These are phyloP conservation scores for Hemithea aestivaria DNA, from an alignment of 2,888 invertebrate genomes.

Conservation along the genomic window DNA sequence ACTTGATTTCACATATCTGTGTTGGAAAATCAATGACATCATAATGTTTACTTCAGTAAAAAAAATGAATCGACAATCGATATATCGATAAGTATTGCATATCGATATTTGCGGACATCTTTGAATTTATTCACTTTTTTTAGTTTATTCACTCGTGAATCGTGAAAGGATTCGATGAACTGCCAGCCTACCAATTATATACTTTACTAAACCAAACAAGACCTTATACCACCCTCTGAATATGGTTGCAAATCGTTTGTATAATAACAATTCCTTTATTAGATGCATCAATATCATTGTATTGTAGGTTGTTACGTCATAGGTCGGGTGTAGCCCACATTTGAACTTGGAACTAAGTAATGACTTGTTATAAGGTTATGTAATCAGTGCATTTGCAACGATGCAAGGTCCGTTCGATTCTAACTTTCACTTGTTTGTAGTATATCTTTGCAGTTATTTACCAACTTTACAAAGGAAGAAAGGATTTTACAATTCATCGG, in stretches of 20 bases:
- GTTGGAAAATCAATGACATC: no score
- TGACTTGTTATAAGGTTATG: conserved; percentile 2
- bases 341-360: background rate
- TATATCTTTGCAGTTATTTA: no score
- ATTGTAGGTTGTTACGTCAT: conserved; percentile 10
- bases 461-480: no score
- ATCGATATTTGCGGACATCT: no score
- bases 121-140: conserved; percentile 11
- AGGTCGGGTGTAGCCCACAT: background rate
- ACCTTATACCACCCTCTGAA: conserved; percentile 3
- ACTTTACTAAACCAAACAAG: conserved; percentile 1
- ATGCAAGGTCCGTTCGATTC: no score
- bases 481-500: no score
- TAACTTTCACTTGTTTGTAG: no score
- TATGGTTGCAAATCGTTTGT: conserved; percentile 7
- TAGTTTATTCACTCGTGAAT: conserved; percentile 9
- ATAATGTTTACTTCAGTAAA: no score
- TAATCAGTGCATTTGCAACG: conserved; percentile 6
- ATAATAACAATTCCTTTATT: no score
- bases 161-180: conserved; percentile 19
- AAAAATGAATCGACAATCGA: no score
- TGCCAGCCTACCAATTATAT: conserved; percentile 5
- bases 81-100: background rate
- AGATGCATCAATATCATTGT: no score
- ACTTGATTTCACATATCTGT: no score